Evolutionary conservation across 2,888 invertebrate genomes (phyloP), one percentile per base, ranked within the genome.

Genomic region (Eucera pruinosa): DNA sequence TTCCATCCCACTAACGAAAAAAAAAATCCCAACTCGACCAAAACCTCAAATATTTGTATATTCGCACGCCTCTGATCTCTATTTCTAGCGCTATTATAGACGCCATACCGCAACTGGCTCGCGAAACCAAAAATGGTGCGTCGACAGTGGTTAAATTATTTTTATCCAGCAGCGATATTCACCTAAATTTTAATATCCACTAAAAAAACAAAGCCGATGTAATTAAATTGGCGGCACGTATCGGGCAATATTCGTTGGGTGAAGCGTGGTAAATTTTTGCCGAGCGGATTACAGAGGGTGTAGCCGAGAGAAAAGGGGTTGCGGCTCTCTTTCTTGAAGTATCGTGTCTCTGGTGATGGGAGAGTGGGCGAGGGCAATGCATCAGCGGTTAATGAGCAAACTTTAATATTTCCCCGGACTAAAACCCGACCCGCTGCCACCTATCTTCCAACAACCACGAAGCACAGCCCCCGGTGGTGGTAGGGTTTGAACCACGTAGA

Each of bases 331-430:
- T 64, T 68, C 71, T 72, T 74, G 36, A 66, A 61, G 65, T 50
- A 54, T 52, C 60, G 70, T 65, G 73, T 73, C 68, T 74, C 58
- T 70, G 64, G 52, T 74, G 57, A 66, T 30, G 54, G 47, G 55
- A 80, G 64, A 80, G 64, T 62, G 69, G 79, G 74, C 74, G 75
- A 75, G 71, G 62, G 84, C 86, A 86, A 88, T 88, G 86, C 86
- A 88, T 88, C 88, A 88, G 84, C 86, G 85, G 88, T 88, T 88
- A 88, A 88, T 88, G 88, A 88, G 88, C 84, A 88, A 88, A 88
- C 87, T 88, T 88, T 88, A 88, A 88, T 88, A 88, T 88, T 88
- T 88, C 84, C 86, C 72, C 72, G 68, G 82, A 78, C 83, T 81
- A 79, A 84, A 84, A 84, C 80, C 76, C 68, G 54, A 58, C 68